Base-by-base conservation (phyloP, 2,113 vertebrate genomes). In the Raphicerus campestris region DNA sequence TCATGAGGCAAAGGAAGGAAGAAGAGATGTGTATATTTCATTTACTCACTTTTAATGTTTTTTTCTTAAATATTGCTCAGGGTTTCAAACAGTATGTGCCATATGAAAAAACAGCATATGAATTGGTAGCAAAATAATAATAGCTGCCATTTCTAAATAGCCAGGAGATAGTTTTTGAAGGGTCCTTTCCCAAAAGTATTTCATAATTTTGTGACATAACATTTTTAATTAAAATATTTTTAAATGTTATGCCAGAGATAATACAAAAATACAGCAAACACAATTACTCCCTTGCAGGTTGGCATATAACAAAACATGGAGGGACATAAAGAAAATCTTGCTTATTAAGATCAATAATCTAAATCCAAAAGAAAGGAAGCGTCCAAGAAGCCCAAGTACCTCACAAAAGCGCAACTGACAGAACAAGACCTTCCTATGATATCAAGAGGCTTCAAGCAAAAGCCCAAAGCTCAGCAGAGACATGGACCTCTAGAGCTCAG, bases 191-290 rank as follows among this genome's bases (percentile, higher is more conserved):
- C 42, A 75, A 47, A 88, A 85, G 26, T 60, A 70, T 30, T 53
- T 75, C 45, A 60, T 83, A 58, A 84, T 61, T 22, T 73, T 82
- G 35, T 91, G 87, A 55, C 6, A 55, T 32, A 81, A 88, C 17
- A 55, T 49, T 91, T 80, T 84, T 26, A 89, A 60, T 55, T 14
- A 35, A 30, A 94, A 58, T 82, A 51, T 60, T 94, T 86, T 42
- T 20, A 60, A 81, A 80, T 60, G 10, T 2, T 28, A 55, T 32
- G 7, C 24, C 42, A 53, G 35, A 20, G 35, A 63, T 63, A 83
- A 61, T 61, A 15, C 17, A 20, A 63, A 94, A 63, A 75, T 58
- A 56, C 17, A 87, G 24, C 28, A 83, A 42, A 26, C 30, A 42
- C 4, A 10, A 55, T 70, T 10, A 58, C 45, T 84, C 20, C 51